Evolutionary conservation across 2,797 vertebrate genomes (phyloP), one percentile per base, ranked within the genome.

Genomic region (Neosilurus hyrtlii): DNA sequence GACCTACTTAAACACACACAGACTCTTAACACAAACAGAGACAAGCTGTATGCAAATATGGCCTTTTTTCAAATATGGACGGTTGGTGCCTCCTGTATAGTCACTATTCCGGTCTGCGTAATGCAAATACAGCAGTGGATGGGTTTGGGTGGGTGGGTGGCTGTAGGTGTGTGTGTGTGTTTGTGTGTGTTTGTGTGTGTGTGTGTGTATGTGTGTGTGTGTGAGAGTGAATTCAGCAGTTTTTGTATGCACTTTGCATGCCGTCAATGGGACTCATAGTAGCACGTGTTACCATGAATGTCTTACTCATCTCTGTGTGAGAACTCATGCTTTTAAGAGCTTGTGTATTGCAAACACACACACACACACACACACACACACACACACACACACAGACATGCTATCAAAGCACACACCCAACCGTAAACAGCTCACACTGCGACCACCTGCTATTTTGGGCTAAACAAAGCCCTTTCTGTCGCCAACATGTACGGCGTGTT

Each of bases 21-120:
- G 37, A 71, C 16, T 72, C 66, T 37, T 15, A 37, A 84, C 10
- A 24, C 12, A 30, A 24, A 70, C 20, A 2, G 12, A 68, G n/a
- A 18, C 90, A 91, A 93, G 86, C 89, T 90, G 89, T 87, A 94
- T 93, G 92, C 91, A 94, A 94, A 94, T 91, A 2, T 81, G 22
- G 30, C 56, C 18, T 22, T 30, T 67, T 80, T 66, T 77, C 56
- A 9, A 20, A 78, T 78, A 73, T 66, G 72, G 86, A 79, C 83
- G 24, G 87, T 83, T 85, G 80, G 70, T 84, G 70, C 79, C 26
- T 83, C 78, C 80, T 77, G 51, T 54, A 80, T 89, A 86, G 79
- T 82, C 82, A 83, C 75, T 85, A 88, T 76, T 89, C 88, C 76
- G 84, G 83, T 65, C 37, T 85, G 24, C 61, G 71, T 84, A 83